These are phyloP conservation scores for Podarcis raffonei DNA, from an alignment of 2,113 vertebrate species.

Conservation along the genomic window DNA sequence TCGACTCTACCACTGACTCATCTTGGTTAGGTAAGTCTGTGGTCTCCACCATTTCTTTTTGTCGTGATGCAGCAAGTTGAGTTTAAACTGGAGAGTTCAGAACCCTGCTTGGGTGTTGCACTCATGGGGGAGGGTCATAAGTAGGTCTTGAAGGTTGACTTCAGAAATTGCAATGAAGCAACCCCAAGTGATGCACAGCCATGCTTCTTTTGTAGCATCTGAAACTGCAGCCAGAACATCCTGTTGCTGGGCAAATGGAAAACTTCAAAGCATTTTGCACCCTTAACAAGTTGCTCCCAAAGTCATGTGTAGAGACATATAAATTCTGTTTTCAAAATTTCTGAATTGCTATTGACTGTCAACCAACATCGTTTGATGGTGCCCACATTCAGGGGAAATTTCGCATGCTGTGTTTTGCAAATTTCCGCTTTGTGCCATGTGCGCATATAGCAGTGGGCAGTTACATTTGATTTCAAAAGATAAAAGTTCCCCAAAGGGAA, in stretches of 20 bases:
- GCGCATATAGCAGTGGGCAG: neutral
- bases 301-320: too few species aligned
- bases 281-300: neutral
- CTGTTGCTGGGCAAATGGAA: neutral
- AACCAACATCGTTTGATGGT: neutral
- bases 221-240: neutral
- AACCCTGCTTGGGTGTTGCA: neutral
- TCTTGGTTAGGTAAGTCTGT: conserved; percentile 59
- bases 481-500: too few species aligned
- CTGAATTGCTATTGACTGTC: neutral
- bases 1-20: conserved; percentile 1
- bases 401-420: too few species aligned
- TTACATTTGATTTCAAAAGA: too few species aligned
- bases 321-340: too few species aligned
- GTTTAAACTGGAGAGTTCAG: fast-evolving
- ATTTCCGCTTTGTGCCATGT: neutral
- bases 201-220: neutral
- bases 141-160: neutral
- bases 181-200: too few species aligned
- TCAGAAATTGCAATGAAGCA: neutral
- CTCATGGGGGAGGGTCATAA: too few species aligned
- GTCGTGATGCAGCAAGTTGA: neutral
- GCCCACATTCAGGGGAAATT: neutral
- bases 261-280: neutral
- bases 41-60: neutral